Evolutionary conservation across 35 echinoderm and acorn worm genomes (phyloP), one percentile per base, ranked within the genome.

Genomic region (Anneissia japonica): DNA sequence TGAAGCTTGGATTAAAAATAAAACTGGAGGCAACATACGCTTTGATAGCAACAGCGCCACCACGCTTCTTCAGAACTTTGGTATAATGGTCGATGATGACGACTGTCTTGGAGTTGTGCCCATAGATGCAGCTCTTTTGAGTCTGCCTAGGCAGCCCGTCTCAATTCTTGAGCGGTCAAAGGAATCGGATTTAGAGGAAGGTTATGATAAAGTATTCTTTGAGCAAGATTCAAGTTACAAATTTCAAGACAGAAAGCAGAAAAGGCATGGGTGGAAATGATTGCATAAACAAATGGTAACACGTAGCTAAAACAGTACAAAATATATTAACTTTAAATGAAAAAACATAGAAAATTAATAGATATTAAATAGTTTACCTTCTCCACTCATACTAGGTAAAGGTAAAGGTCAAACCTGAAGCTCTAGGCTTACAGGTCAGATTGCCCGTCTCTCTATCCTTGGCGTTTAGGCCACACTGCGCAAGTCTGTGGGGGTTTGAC

Each of bases 121-220:
- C 17, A 17, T 97, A 4, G 88, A 92, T 28, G 82, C 88, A 0
- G 95, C 91, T 33, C 75, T 97, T 31, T 64, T 86, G 3, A 84
- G 88, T 77, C 88, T 97, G 13, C 95, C 95, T 28, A 86, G 83
- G 21, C 76, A 81, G 75, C 80, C 87, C 3, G 32, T 86, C 28
- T 97, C 95, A 75, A 88, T 97, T 43, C 89, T 87, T 34, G 86
- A 81, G n/a, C 84, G 88, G 73, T 80, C 85, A 34, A 92, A 97
- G 17, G 95, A 97, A 31, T 43, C 75, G 21, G 95, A 97, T 34
- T 77, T 97, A 30, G 91, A 97, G 30, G 95, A 97, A 74, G 89
- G 87, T 32, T 97, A 93, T 46, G 91, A 97, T 74, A 88, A 76
- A 78, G 83, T 91, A 34, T 93, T 84, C 73, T 82, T 86, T 19